phyloP scores from a whole-genome alignment of 2,888 invertebrate species.

The Mayetiola destructor region DNA sequence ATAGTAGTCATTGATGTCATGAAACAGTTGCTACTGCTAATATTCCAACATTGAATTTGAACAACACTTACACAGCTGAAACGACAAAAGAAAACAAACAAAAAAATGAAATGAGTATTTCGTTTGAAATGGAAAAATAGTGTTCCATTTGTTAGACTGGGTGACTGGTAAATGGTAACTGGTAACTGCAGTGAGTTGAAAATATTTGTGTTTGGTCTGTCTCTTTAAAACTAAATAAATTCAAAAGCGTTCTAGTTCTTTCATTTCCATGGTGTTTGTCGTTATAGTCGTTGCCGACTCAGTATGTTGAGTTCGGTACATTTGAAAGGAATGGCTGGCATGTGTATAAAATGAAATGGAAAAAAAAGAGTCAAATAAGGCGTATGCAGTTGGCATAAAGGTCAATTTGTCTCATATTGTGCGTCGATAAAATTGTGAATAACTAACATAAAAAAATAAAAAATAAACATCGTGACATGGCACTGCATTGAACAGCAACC shows the following conservation, averaged over 20 bases:
- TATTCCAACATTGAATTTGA: too few species aligned
- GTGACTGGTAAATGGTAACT: background rate
- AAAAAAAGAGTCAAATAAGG: constrained; percentile 2
- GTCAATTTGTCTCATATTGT: constrained; percentile 13
- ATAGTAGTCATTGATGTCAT: constrained; percentile 1
- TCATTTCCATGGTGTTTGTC: background rate
- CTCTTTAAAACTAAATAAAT: too few species aligned
- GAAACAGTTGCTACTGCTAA: constrained; percentile 2
- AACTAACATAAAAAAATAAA: background rate
- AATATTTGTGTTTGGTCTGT: background rate
- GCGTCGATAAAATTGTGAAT: background rate
- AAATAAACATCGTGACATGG: background rate
- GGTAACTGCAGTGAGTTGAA: background rate
- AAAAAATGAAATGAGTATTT: too few species aligned
- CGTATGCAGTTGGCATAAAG: constrained; percentile 13
- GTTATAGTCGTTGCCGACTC: too few species aligned
- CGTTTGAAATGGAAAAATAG: too few species aligned
- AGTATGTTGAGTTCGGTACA: background rate
- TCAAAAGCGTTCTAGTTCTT: too few species aligned
- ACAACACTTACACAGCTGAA: constrained; percentile 12
- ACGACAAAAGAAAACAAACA: background rate
- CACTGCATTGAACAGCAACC: background rate
- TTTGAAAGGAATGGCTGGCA: constrained; percentile 2
- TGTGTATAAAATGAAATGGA: too few species aligned
- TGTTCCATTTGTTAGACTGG: constrained; percentile 4